Evolutionary conservation across 2,888 invertebrate species (phyloP).

Genomic region (Eristalis tenax): DNA sequence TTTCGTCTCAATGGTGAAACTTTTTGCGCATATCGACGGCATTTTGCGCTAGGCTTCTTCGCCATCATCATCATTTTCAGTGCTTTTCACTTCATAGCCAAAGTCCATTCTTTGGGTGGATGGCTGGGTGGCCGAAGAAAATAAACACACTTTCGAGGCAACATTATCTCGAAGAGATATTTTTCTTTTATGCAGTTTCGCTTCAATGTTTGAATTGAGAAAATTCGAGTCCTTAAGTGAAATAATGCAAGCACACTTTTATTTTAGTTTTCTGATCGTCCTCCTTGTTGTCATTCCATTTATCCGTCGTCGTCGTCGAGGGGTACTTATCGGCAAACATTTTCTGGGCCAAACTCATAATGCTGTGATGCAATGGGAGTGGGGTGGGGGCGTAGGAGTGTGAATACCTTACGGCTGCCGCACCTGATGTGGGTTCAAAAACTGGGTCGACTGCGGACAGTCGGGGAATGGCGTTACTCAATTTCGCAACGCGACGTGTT

Average conservation of each 20-base stretch:
- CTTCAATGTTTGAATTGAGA: slow-evolving; percentile 41
- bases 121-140: neutral
- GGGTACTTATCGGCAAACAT: slow-evolving; percentile 4
- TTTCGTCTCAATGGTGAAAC: slow-evolving; percentile 53
- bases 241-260: slow-evolving; percentile 46
- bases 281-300: neutral
- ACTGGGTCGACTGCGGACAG: neutral
- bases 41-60: slow-evolving; percentile 54
- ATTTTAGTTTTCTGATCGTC: slow-evolving; percentile 20
- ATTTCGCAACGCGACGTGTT: neutral
- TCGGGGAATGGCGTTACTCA: neutral
- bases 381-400: neutral
- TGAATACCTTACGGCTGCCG: neutral
- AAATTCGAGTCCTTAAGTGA: slow-evolving; percentile 47
- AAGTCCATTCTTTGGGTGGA: neutral
- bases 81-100: slow-evolving; percentile 7
- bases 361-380: slow-evolving; percentile 15
- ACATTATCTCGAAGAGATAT: slow-evolving; percentile 51
- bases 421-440: neutral
- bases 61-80: slow-evolving; percentile 57
- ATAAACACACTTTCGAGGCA: slow-evolving; percentile 22
- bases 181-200: slow-evolving; percentile 55
- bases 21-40: slow-evolving; percentile 60
- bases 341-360: slow-evolving; percentile 47
- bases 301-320: neutral